Base-by-base conservation (phyloP, 2,888 invertebrate species). In the Andrena bicolor region DNA sequence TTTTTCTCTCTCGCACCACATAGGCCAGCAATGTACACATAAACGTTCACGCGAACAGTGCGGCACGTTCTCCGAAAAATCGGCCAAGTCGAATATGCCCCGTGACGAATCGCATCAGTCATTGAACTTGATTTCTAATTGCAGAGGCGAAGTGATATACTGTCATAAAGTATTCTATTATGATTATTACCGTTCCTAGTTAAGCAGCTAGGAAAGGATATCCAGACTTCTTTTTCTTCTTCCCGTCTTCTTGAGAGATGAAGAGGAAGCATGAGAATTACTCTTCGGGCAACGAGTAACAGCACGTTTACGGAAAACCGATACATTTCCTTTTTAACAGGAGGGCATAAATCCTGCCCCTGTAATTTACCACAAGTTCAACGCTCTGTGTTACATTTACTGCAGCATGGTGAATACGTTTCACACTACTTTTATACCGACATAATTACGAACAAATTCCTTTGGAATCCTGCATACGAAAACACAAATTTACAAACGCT, bases 331-430 rank as follows among this genome's bases (percentile, higher is more conserved):
- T 5, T 41, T 41, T 41, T 16, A 41, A 41, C 13, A 41, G 41
- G 0, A 3, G 13, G 41, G 41, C 41, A 16, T 16, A 16, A 64
- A 60, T 49, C 51, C 8, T 60, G 51, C 23, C 56, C 48, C 49
- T 64, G 41, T 56, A 32, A 64, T 70, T 63, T 56, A 76, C 70
- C 70, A 63, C 76, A 76, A 63, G 41, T 76, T 70, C 56, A 76
- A 61, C 32, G 28, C 20, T 32, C 7, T 41, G 13, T 41, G 32
- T 61, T 68, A 51, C 35, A 26, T 51, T 26, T 51, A 66, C 16
- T n/a, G 51, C 20, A 10, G 28, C 49, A 53, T 41, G n/a, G n/a
- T 26, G 48, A 49, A 49, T 13, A 26, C 35, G 10, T 26, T 30
- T 60, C 20, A n/a, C 8, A 16, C 23, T 35, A 35, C 41, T 35